phyloP scores from a whole-genome alignment of 35 echinoderm and acorn worm genomes.

The Nesometra sesokonis region DNA sequence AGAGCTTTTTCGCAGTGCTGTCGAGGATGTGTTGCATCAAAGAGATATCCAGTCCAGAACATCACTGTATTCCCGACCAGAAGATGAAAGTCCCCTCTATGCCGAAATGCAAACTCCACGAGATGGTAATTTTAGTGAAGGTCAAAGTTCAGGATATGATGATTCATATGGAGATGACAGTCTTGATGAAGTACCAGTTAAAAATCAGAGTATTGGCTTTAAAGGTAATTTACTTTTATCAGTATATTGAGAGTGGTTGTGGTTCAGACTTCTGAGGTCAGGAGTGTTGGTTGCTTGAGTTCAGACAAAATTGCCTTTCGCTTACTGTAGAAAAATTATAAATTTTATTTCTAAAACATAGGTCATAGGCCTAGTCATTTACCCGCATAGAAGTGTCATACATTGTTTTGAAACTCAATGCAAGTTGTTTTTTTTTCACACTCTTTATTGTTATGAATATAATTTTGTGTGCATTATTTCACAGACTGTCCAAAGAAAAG shows the following conservation, averaged over 20 bases:
- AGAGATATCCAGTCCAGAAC: background rate
- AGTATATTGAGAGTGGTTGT: too few relatives aligned
- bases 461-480: background rate
- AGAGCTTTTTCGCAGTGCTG: background rate
- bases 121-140: background rate
- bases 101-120: background rate
- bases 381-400: too few relatives aligned
- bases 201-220: background rate
- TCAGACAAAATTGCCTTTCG: too few relatives aligned
- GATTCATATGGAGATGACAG: background rate
- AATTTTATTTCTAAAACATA: too few relatives aligned
- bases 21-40: background rate
- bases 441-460: too few relatives aligned
- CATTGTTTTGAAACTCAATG: too few relatives aligned
- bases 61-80: background rate
- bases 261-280: too few relatives aligned
- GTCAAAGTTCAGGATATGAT: background rate
- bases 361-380: too few relatives aligned
- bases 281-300: too few relatives aligned
- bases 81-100: background rate
- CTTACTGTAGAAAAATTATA: too few relatives aligned
- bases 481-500: background rate
- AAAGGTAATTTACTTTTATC: background rate
- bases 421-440: too few relatives aligned
- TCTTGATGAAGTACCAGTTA: background rate